Conservation (phyloP, 1,140 invertebrate genomes). For the Fopius arisanus region DNA sequence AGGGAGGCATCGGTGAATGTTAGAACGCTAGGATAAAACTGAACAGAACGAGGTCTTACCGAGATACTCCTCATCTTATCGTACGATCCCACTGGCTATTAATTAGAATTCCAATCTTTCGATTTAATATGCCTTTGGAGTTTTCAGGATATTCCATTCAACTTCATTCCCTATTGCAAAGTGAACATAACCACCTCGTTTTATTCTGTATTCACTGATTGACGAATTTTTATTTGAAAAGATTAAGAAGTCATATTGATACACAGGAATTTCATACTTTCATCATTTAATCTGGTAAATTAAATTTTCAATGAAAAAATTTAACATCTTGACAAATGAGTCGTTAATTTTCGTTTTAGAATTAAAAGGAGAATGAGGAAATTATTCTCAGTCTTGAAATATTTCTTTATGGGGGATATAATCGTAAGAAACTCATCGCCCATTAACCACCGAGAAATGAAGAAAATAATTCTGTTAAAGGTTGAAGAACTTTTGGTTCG, state of each 20-base stretch:
- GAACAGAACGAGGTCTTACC: not conserved
- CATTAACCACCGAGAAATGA: not conserved
- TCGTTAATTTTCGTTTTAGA: not conserved
- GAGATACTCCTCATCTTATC: conserved; percentile 14
- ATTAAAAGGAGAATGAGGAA: not conserved
- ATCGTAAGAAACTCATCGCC: not conserved
- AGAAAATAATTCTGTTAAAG: not conserved
- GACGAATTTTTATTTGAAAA: not conserved
- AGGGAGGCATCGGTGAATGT: not conserved
- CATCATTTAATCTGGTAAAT: no score
- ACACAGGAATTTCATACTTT: no score
- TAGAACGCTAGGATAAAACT: not conserved
- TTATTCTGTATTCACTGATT: not conserved
- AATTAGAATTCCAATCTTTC: conserved; percentile 53
- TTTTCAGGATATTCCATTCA: not conserved
- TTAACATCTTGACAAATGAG: not conserved
- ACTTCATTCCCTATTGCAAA: conserved; percentile 8
- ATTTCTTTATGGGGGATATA: not conserved
- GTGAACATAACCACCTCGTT: conserved; percentile 1
- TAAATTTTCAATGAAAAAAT: no score
- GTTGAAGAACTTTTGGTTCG: not conserved
- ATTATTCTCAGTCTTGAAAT: not conserved
- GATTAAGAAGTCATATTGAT: not conserved
- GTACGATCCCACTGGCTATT: conserved; percentile 43
- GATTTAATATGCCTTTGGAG: conserved; percentile 37